Conservation (phyloP, 1,140 invertebrate genomes). For the Drosophila asahinai region DNA sequence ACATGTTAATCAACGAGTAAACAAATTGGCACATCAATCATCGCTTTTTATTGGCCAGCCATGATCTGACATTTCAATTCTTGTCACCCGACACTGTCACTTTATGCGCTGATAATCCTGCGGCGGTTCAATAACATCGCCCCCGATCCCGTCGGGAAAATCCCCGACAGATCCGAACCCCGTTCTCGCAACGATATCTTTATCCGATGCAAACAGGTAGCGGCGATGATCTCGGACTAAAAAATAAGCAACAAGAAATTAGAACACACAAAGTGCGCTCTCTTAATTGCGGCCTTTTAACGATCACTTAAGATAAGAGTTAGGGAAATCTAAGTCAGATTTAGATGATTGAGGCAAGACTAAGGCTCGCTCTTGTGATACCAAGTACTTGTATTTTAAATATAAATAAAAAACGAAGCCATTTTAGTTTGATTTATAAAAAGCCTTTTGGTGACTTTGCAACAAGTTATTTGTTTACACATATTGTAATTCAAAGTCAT, state of each 20-base stretch:
- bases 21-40: conserved; percentile 60
- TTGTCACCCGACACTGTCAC: conserved; percentile 31
- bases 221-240: background rate
- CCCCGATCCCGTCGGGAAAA: conserved; percentile 25
- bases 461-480: no score
- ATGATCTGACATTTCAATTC: conserved; percentile 50
- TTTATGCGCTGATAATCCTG: conserved; percentile 39
- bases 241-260: conserved; percentile 33
- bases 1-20: conserved; percentile 44
- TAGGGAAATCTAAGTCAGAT: conserved; percentile 24
- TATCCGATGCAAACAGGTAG: conserved; percentile 23
- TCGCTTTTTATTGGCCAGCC: conserved; percentile 34
- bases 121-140: conserved; percentile 35
- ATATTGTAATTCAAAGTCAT: no score
- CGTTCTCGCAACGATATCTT: background rate
- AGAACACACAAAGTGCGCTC: conserved; percentile 34
- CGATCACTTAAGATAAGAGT: conserved; percentile 37
- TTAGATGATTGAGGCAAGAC: background rate
- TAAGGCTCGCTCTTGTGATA: background rate
- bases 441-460: no score
- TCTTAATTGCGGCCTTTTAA: conserved; percentile 29
- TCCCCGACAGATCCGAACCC: conserved; percentile 17
- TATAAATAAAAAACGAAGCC: background rate
- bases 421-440: background rate
- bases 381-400: background rate